Percentiles rank a stretch among this genome's conserved stretches.
Conservation (phyloP, 1,140 invertebrate genomes). For the Cherax destructor region DNA sequence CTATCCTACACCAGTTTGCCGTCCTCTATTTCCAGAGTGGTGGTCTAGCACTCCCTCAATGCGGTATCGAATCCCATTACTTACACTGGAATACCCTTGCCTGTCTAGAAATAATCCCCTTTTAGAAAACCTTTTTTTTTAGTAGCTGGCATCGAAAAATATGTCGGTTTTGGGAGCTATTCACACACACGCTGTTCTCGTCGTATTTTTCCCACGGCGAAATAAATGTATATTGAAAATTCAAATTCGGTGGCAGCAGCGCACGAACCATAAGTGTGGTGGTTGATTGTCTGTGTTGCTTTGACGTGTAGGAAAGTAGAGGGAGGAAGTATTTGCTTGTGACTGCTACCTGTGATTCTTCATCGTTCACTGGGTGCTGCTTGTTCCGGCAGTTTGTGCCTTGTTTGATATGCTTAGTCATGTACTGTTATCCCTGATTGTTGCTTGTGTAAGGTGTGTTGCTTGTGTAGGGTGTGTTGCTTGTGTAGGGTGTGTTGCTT, state of each 20-base stretch:
- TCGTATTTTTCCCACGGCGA: neutral
- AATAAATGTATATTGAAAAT: conserved; percentile 10
- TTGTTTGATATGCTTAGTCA: too few species aligned
- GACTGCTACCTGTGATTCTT: too few species aligned
- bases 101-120: neutral
- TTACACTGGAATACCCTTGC: neutral
- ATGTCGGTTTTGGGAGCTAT: neutral
- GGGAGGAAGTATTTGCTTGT: too few species aligned
- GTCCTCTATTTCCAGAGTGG: neutral
- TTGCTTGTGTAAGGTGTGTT: too few species aligned
- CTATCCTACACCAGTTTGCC: neutral
- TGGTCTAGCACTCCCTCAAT: neutral
- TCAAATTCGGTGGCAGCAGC: neutral
- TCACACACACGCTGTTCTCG: conserved; percentile 2
- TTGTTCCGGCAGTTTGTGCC: too few species aligned
- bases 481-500: too few species aligned
- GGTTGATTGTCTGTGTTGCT: neutral
- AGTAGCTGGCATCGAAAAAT: neutral
- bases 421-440: too few species aligned
- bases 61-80: conserved; percentile 8
- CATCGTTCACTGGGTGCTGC: too few species aligned
- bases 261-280: neutral
- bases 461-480: too few species aligned
- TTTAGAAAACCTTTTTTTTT: neutral
- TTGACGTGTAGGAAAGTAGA: neutral